These are phyloP conservation scores for Rostratula benghalensis DNA, from an alignment of 2,113 vertebrate genomes.

Conservation along the genomic window DNA sequence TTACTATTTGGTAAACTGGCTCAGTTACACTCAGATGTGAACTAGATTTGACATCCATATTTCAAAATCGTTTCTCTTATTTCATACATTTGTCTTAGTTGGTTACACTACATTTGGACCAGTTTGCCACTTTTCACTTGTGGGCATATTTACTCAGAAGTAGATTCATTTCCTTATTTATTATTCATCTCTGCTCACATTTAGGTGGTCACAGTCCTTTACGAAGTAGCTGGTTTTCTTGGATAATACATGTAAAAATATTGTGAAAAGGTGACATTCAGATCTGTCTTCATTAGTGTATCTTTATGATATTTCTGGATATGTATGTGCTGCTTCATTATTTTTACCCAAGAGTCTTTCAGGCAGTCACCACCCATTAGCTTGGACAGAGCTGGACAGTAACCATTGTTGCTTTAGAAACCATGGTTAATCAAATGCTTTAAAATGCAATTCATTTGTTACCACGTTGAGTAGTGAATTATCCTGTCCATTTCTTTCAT, in stretches of 20 bases:
- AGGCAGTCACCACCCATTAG: background rate
- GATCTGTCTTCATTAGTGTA: background rate
- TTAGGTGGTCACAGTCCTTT: background rate
- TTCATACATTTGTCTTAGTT: background rate
- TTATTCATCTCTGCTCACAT: constrained; percentile 9
- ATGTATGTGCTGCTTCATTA: background rate
- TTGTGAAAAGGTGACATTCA: background rate
- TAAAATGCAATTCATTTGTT: background rate
- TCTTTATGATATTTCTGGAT: background rate
- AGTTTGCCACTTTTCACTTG: constrained; percentile 22
- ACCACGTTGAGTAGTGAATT: background rate
- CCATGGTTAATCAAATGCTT: background rate
- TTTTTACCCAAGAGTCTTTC: background rate
- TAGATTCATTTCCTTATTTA: constrained; percentile 18
- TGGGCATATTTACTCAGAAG: constrained; percentile 24
- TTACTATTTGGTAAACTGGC: background rate
- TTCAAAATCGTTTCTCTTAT: background rate
- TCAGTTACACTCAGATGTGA: background rate
- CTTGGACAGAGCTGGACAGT: background rate
- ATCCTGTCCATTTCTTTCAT: background rate
- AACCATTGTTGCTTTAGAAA: background rate
- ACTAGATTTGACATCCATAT: background rate
- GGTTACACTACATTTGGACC: background rate
- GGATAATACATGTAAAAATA: background rate
- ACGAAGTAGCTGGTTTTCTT: constrained; percentile 35